A percentile compares a stretch with the other conserved stretches of the same genome.
phyloP scores from a whole-genome alignment of 2,888 invertebrate species.

The Carterocephalus palaemon region DNA sequence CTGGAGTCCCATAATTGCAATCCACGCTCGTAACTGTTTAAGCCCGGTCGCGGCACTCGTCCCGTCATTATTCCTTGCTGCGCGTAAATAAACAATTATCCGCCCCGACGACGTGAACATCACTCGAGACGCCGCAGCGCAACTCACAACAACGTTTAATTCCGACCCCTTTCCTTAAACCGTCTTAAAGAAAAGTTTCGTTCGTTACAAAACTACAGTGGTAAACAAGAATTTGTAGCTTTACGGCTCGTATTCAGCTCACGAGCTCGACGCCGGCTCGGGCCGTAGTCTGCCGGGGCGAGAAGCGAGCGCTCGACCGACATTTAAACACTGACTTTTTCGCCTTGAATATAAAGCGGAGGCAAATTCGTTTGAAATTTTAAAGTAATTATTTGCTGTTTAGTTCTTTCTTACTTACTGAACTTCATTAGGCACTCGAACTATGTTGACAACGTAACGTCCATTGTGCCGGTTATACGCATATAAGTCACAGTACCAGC shows the following conservation, averaged over 20 bases:
- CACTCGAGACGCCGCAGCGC: conserved; percentile 19
- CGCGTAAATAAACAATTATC: conserved; percentile 25
- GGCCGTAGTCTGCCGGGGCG: no score
- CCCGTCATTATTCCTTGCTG: conserved; percentile 23
- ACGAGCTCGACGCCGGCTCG: no score
- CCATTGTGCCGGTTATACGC: no score
- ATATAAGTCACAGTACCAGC: no score
- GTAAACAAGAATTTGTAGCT: conserved; percentile 13
- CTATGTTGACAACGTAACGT: no score
- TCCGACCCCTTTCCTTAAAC: conserved; percentile 9
- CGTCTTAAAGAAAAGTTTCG: neutral
- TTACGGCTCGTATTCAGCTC: conserved; percentile 11
- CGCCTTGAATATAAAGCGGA: conserved; percentile 16
- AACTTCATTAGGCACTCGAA: no score
- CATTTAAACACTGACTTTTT: conserved; percentile 19
- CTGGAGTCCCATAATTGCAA: conserved; percentile 17
- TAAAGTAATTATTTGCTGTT: neutral
- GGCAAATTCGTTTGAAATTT: conserved; percentile 13
- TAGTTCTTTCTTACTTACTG: no score
- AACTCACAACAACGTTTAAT: neutral
- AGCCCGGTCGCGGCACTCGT: conserved; percentile 6
- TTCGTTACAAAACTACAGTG: conserved; percentile 1
- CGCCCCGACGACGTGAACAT: conserved; percentile 18
- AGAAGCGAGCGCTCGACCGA: conserved; percentile 7
- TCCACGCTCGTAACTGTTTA: conserved; percentile 16